A percentile compares a stretch with the other conserved stretches of the same genome.
phyloP scores from a whole-genome alignment of 2,113 vertebrate species.

The Oenanthe oenanthe region DNA sequence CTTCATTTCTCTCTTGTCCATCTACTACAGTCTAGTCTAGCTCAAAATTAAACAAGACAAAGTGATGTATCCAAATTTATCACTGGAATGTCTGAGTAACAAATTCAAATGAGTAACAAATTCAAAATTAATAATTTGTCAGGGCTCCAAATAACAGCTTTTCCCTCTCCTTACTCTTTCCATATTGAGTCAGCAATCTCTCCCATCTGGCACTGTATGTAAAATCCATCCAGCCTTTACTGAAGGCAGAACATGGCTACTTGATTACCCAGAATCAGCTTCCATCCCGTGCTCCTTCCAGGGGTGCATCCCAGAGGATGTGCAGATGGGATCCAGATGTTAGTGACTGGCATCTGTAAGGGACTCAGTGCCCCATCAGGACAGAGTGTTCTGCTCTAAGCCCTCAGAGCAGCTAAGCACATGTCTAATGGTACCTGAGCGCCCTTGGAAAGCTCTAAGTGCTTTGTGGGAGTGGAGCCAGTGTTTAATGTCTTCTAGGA shows the following conservation, averaged over 20 bases:
- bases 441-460: neutral
- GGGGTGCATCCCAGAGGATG: neutral
- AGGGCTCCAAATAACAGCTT: neutral
- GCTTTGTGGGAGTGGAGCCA: conserved; percentile 2
- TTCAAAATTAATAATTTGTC: neutral
- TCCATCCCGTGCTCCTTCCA: neutral
- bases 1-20: neutral
- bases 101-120: neutral
- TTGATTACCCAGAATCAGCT: neutral
- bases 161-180: neutral
- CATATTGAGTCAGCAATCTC: neutral
- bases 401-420: neutral
- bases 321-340: neutral
- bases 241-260: neutral
- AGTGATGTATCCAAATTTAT: neutral
- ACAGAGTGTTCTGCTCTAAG: neutral
- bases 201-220: neutral
- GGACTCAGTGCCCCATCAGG: neutral
- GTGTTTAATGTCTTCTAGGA: neutral
- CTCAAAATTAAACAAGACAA: neutral
- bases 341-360: neutral
- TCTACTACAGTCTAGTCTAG: neutral
- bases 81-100: neutral
- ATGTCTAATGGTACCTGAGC: neutral
- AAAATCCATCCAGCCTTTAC: neutral